Evolutionary conservation across 2,797 vertebrate genomes (phyloP), one percentile per base, ranked within the genome.

Genomic region (Sternotherus odoratus): DNA sequence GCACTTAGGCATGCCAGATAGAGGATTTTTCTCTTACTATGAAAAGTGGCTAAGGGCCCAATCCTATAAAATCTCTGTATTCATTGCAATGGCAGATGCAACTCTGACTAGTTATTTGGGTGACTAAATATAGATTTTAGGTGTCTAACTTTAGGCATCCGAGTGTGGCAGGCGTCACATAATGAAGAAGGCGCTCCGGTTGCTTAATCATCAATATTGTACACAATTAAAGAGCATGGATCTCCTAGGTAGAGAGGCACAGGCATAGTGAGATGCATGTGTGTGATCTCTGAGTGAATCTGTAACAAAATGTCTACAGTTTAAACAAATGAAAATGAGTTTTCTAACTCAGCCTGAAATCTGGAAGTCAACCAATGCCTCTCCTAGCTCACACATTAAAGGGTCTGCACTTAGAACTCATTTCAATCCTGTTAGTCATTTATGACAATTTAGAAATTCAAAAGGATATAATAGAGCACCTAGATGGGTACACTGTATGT

Each of bases 1-100:
- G 54, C 88, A 92, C 54, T 12, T 49, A 5, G 79, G 36, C n/a
- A 17, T n/a, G 13, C 43, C 66, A 50, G 80, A 92, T 66, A 2
- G 39, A 51, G 39, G 85, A 84, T 72, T 78, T 91, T 16, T 19
- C 86, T 24, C 53, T 56, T 63, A 17, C 36, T 80, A 26, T 48
- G 91, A 79, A 26, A 50, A 82, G 24, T 49, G 91, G 53, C 28
- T 77, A 88, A 91, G 87, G 56, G 82, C n/a, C 93, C 79, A 87
- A 80, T 94, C 91, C 83, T 80, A 60, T 86, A 86, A 74, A 78
- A 28, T 87, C 78, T 82, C 85, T 90, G 50, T 72, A 82, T 75
- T 91, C 90, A 92, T 83, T 86, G 57, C 81, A 91, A 86, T 82
- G 89, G 63, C 83, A 93, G 78, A 75, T 85, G 87, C 74, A 94